Conservation (phyloP, 2,888 invertebrate genomes). For the Chrysina gloriosa region DNA sequence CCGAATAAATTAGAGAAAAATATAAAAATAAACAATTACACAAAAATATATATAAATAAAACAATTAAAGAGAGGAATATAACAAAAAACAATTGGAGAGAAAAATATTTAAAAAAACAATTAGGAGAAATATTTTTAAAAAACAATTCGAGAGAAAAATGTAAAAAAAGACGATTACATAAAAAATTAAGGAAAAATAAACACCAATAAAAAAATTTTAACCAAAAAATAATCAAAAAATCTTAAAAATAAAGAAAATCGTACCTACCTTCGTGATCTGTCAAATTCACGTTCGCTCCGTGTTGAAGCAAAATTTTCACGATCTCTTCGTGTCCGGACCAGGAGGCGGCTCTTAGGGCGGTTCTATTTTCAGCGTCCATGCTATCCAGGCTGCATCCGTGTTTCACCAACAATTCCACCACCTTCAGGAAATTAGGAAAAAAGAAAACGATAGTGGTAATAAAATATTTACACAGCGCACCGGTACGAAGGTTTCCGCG, state of each 20-base stretch:
- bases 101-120: too few relatives aligned
- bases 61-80: too few relatives aligned
- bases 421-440: slow-evolving; percentile 68
- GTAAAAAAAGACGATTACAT: too few relatives aligned
- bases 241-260: neutral
- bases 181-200: neutral
- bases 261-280: slow-evolving; percentile 80
- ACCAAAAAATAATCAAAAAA: neutral
- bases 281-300: slow-evolving; percentile 82
- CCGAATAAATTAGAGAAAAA: too few relatives aligned
- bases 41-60: too few relatives aligned
- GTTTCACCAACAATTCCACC: slow-evolving; percentile 81
- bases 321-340: slow-evolving; percentile 93
- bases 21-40: too few relatives aligned
- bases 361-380: slow-evolving; percentile 91
- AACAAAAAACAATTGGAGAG: too few relatives aligned
- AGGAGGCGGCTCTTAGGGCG: slow-evolving; percentile 89
- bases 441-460: neutral
- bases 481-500: too few relatives aligned
- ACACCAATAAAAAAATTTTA: neutral
- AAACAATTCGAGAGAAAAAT: too few relatives aligned
- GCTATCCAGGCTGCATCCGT: slow-evolving; percentile 86
- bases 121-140: too few relatives aligned
- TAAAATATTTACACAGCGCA: neutral
- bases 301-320: slow-evolving; percentile 80